These are phyloP conservation scores for Lytechinus variegatus DNA, from an alignment of 35 echinoderm and acorn worm genomes.

Conservation along the genomic window DNA sequence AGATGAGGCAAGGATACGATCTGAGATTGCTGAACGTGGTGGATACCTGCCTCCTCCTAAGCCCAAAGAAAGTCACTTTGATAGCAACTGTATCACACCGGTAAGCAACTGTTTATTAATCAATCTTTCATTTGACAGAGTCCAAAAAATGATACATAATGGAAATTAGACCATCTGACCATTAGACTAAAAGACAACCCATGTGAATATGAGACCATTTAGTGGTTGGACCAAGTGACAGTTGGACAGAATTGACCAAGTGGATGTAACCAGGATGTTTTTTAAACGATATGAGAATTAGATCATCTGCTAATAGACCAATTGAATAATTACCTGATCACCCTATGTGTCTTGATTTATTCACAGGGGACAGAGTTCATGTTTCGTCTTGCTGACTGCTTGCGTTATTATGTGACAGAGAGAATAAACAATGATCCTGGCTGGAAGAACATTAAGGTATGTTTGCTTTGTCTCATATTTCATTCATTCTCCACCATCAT, in stretches of 20 bases:
- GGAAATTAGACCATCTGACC: too few relatives aligned
- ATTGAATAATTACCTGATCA: too few relatives aligned
- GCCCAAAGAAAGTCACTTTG: constrained; percentile 79
- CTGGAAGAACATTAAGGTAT: constrained; percentile 90
- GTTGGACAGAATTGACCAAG: too few relatives aligned
- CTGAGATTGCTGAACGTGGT: constrained; percentile 76
- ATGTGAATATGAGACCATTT: too few relatives aligned
- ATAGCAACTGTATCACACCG: constrained; percentile 98
- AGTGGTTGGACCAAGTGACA: too few relatives aligned
- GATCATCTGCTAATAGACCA: too few relatives aligned
- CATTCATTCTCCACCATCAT: too few relatives aligned
- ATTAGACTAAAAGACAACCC: too few relatives aligned
- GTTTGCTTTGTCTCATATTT: background rate
- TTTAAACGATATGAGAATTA: too few relatives aligned
- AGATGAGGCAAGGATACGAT: constrained; percentile 70
- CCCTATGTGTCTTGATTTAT: background rate
- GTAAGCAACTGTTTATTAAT: constrained; percentile 59
- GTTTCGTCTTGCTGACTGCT: constrained; percentile 91
- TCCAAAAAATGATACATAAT: too few relatives aligned
- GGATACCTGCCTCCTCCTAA: constrained; percentile 78
- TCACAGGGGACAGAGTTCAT: constrained; percentile 96
- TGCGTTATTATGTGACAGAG: constrained; percentile 91
- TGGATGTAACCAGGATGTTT: too few relatives aligned
- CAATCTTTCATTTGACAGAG: too few relatives aligned
- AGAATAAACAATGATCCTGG: constrained; percentile 85